Evolutionary conservation across 2,888 invertebrate genomes (phyloP), one percentile per base, ranked within the genome.

Genomic region (Ligdia adustata): DNA sequence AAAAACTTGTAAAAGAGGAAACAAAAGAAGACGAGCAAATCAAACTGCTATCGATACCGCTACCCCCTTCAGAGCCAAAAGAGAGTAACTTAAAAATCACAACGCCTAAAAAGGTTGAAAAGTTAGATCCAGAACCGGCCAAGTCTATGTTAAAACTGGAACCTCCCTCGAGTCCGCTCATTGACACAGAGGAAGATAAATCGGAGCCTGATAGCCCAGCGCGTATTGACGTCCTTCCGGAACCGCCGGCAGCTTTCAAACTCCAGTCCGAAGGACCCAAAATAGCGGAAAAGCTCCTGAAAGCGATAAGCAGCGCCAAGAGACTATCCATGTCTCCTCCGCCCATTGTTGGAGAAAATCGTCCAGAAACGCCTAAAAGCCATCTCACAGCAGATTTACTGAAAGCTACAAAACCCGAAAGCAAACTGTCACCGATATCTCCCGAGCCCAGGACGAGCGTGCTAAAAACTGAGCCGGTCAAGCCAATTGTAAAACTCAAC

Each of bases 241-340:
- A 90, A 52, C 90, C 90, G 1, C 90, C 90, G 0, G 85, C 88
- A 1, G 87, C 74, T 0, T 90, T 90, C 68, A 70, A 88, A 1
- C 62, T 90, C 6, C 90, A 90, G 54, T 84, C 90, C 2, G 90
- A 90, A 57, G 90, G 90, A 1, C 91, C 92, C 0, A 93, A 93
- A 52, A 93, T 93, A 60, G 93, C 93, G 0, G 93, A 93, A 57
- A 93, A 92, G 65, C 87, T 93, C 2, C 79, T 93, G 0, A 92
- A 92, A 67, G 93, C 92, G 3, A 91, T 82, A 75, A 92, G 83
- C 76, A 92, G 84, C 73, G 92, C 86, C 57, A 92, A 85, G 72
- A 85, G 79, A 61, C 78, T 83, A 51, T 92, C 80, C 39, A 90
- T 78, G 90, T 91, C 82, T 15, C 90, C 82, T 33, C 90, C 79